Evolutionary conservation across 2,797 vertebrate genomes (phyloP).

Genomic region (Esox masquinongy): DNA sequence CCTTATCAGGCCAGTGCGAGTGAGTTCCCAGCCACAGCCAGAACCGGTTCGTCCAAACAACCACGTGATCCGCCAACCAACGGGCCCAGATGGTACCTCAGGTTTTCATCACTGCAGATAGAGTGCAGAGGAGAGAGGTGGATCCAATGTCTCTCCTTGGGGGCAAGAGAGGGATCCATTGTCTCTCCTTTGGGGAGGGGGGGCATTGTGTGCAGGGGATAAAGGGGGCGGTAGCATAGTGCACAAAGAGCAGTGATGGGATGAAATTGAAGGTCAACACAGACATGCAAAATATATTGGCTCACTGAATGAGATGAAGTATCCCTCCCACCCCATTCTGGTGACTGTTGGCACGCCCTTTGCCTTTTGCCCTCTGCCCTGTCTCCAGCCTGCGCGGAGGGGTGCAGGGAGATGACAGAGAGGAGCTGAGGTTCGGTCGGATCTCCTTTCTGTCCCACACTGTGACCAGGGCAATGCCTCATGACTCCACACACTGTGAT

Average conservation of each 20-base stretch:
- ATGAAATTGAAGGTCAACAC: slow-evolving; percentile 26
- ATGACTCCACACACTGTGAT: slow-evolving; percentile 88
- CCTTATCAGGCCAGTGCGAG: slow-evolving; percentile 57
- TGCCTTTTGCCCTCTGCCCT: slow-evolving; percentile 53
- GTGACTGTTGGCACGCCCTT: slow-evolving; percentile 52
- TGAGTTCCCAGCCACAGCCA: slow-evolving; percentile 46
- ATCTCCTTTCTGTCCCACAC: slow-evolving; percentile 62
- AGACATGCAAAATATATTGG: slow-evolving; percentile 39
- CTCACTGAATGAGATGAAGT: slow-evolving; percentile 46
- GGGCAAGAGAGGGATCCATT: neutral
- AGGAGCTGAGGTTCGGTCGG: slow-evolving; percentile 45
- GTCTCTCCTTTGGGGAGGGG: slow-evolving; percentile 15
- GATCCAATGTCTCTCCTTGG: slow-evolving; percentile 31
- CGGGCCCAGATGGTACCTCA: slow-evolving; percentile 90
- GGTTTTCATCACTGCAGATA: slow-evolving; percentile 86
- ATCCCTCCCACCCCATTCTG: slow-evolving; percentile 59
- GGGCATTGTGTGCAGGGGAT: slow-evolving; percentile 27
- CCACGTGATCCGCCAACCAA: slow-evolving; percentile 89
- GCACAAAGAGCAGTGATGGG: slow-evolving; percentile 53
- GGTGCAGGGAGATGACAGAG: slow-evolving; percentile 55
- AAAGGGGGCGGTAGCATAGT: slow-evolving; percentile 40
- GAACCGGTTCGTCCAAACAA: slow-evolving; percentile 83
- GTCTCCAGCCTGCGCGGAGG: slow-evolving; percentile 54
- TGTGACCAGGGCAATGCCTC: slow-evolving; percentile 63
- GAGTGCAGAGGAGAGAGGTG: slow-evolving; percentile 40